Evolutionary conservation across 2,797 vertebrate species (phyloP), one percentile per base, ranked within the genome.

Genomic region (Poeciliopsis turneri): DNA sequence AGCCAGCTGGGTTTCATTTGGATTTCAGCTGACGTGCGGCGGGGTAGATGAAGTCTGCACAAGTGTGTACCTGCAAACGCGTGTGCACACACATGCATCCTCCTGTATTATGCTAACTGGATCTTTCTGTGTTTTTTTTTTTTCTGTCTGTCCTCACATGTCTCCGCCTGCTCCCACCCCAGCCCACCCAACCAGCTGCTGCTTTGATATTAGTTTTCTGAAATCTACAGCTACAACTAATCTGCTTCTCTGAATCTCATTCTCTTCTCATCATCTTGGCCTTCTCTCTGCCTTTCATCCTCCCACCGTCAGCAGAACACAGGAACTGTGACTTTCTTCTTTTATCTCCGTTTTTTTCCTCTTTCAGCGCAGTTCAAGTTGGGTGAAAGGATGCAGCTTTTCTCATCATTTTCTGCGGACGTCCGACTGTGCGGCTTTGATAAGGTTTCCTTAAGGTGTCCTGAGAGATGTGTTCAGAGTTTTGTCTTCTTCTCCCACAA

Each of bases 141-240:
- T 76, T 90, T 78, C 57, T 72, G 45, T 1, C 82, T 89, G 93
- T 94, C 93, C 93, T 91, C 80, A 49, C 76, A 76, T 86, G 89
- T 92, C 85, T 25, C 85, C 25, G 85, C 74, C 43, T 68, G 87
- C 78, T 87, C 82, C 90, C 86, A 84, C 92, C 89, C 89, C 51
- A 53, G 51, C 80, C 90, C 88, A 82, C 92, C 90, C 88, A 18
- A 87, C 89, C 92, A 94, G 93, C 94, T 94, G 91, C 84, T 92
- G 89, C 95, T 95, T 95, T 95, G 94, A 95, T 95, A 92, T 91
- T 85, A 85, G 91, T 92, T 93, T 94, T 85, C 87, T 92, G 88
- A 93, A 92, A 93, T 93, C 93, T 90, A 86, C 9, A 77, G 84
- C 90, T 57, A 69, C 72, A 53, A 76, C 82, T 94, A 93, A 93